Evolutionary conservation across 2,113 vertebrate genomes (phyloP).

Genomic region (Oriolus oriolus): DNA sequence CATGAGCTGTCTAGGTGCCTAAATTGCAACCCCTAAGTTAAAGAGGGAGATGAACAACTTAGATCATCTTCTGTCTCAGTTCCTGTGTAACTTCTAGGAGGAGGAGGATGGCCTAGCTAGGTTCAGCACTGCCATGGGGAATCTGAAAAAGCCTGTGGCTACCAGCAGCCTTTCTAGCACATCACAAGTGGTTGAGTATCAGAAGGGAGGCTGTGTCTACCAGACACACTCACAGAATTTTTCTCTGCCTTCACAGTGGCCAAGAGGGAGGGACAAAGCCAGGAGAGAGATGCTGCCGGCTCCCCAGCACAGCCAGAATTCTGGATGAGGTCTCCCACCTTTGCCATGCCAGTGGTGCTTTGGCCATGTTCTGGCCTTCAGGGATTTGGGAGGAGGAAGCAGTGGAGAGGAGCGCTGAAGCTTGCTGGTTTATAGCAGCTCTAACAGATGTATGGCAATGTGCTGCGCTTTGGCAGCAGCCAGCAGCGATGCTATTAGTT

Average conservation of each 20-base stretch:
- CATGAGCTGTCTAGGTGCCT: not conserved
- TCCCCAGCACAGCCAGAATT: not conserved
- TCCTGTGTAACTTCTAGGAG: not conserved
- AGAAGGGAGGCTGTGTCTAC: not conserved
- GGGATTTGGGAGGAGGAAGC: not conserved
- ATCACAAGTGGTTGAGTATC: not conserved
- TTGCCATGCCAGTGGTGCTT: not conserved
- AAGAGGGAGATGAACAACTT: not conserved
- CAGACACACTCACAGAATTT: not conserved
- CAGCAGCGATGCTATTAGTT: constrained; percentile 19
- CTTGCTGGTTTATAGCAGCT: not conserved
- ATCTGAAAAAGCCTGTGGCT: not conserved
- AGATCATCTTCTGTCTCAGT: not conserved
- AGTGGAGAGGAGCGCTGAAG: not conserved
- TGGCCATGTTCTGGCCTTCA: not conserved
- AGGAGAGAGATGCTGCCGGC: not conserved
- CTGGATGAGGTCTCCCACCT: not conserved
- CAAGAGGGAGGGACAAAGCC: not conserved
- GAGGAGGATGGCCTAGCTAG: not conserved
- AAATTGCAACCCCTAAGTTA: not conserved
- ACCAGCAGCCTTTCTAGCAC: not conserved
- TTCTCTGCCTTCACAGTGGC: not conserved
- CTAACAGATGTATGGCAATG: constrained; percentile 39
- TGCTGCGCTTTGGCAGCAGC: constrained; percentile 13
- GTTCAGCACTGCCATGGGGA: not conserved